Conservation (phyloP, 2,113 vertebrate species). For the Vulpes ferrilata region DNA sequence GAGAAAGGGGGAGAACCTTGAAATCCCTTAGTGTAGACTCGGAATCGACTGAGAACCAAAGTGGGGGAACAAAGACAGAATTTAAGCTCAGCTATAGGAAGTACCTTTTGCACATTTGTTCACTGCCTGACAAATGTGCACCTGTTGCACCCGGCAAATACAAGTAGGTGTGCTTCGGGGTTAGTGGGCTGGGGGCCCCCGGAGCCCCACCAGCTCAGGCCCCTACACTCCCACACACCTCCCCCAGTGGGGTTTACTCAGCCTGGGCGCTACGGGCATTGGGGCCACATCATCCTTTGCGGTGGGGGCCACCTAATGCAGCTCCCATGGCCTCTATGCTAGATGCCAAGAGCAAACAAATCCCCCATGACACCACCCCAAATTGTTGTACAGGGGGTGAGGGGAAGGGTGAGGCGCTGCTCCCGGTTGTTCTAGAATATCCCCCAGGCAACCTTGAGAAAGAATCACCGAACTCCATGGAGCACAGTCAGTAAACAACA, state of each 20-base stretch:
- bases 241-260: background rate
- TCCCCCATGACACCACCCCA: background rate
- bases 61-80: background rate
- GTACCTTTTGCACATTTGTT: background rate
- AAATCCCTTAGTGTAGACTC: background rate
- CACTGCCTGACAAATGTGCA: background rate
- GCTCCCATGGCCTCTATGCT: background rate
- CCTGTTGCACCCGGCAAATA: background rate
- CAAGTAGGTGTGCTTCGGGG: background rate
- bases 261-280: rapidly evolving
- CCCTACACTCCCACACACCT: too few species aligned
- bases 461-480: background rate
- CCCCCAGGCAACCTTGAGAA: background rate
- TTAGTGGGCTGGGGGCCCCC: too few species aligned
- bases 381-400: background rate
- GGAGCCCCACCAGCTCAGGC: background rate
- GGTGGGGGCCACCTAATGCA: rapidly evolving
- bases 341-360: background rate
- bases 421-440: background rate
- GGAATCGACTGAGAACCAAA: background rate
- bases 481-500: background rate
- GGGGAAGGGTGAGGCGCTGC: background rate
- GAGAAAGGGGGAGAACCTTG: background rate
- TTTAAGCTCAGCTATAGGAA: background rate
- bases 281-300: background rate